Conservation (phyloP, 2,888 invertebrate species). For the Aethes cnicana region DNA sequence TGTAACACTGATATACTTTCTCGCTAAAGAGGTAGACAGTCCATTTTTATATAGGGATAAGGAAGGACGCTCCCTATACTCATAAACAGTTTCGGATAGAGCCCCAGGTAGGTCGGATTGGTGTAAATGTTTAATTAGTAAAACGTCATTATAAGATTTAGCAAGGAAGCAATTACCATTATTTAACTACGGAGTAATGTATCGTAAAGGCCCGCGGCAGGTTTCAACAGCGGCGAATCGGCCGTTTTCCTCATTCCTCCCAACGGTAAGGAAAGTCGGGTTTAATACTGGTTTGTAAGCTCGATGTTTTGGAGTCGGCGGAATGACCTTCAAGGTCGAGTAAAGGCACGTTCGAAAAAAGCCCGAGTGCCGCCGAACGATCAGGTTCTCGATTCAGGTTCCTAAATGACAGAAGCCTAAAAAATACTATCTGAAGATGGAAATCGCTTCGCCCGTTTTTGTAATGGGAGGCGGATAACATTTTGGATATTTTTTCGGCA, state of each 20-base stretch:
- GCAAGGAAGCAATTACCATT: neutral
- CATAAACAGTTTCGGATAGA: no score
- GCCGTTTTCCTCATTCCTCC: conserved; percentile 26
- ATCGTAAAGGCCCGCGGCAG: conserved; percentile 12
- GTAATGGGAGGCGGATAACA: neutral
- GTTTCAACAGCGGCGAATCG: conserved; percentile 13
- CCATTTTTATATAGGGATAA: no score
- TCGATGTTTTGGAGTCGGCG: conserved; percentile 2
- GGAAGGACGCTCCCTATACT: no score
- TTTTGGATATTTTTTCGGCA: no score
- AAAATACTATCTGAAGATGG: conserved; percentile 13
- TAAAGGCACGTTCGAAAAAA: conserved; percentile 13
- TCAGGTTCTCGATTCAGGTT: conserved; percentile 24
- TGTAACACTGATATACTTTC: no score
- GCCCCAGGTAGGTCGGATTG: no score
- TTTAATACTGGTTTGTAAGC: conserved; percentile 6
- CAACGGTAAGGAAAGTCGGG: conserved; percentile 26
- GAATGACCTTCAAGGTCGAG: conserved; percentile 28
- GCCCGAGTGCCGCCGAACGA: conserved; percentile 11
- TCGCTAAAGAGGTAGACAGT: no score
- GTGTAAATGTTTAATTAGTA: no score
- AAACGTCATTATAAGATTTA: no score
- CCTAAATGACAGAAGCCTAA: conserved; percentile 14
- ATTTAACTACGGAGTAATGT: neutral
- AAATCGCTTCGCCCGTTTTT: neutral